Evolutionary conservation across 2,113 vertebrate species (phyloP).

Genomic region (Clarias batrachus): DNA sequence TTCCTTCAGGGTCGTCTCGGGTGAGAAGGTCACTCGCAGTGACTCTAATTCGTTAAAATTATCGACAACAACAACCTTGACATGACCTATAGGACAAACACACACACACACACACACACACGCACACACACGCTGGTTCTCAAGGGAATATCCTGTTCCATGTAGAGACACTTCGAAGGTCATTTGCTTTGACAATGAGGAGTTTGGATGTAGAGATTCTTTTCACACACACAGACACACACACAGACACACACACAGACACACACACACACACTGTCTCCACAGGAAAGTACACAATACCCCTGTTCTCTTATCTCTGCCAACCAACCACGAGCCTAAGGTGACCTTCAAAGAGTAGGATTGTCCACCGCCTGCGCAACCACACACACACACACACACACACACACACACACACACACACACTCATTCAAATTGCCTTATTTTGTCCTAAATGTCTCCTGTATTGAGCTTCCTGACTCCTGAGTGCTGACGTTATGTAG

Average conservation of each 20-base stretch:
- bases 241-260: not conserved
- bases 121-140: not conserved
- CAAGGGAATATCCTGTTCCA: constrained; percentile 4
- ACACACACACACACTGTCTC: not conserved
- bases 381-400: not conserved
- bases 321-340: not conserved
- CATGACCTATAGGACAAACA: not conserved
- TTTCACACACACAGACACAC: not conserved
- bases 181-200: not conserved
- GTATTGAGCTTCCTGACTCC: not conserved
- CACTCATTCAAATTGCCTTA: not conserved
- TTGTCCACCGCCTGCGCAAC: too few species aligned
- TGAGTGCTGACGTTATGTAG: not conserved
- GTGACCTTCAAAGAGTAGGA: constrained; percentile 8
- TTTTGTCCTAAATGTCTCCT: not conserved
- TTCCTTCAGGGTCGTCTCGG: not conserved
- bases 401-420: not conserved
- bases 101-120: constrained; percentile 5
- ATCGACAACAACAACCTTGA: not conserved
- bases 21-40: not conserved
- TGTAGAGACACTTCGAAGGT: not conserved
- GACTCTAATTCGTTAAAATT: not conserved
- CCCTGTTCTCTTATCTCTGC: not conserved
- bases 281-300: not conserved
- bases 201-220: not conserved